Percentiles rank a stretch among this genome's conserved stretches.
These are phyloP conservation scores for Scaptomyza montana DNA, from an alignment of 1,140 invertebrate genomes.

Conservation along the genomic window DNA sequence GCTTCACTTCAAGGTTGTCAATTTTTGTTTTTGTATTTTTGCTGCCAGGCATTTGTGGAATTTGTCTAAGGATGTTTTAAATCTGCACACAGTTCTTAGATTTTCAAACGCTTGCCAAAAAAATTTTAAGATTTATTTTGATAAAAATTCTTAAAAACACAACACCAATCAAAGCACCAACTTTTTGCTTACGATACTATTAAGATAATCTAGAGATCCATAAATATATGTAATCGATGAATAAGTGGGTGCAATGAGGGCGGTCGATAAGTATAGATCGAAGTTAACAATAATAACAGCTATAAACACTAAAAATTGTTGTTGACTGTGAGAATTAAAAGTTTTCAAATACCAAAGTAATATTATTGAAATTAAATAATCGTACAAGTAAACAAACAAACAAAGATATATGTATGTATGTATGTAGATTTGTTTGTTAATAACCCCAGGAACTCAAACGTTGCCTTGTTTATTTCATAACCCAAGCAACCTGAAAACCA, in stretches of 20 bases:
- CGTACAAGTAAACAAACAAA: neutral
- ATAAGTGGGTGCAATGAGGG: no score
- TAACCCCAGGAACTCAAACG: conserved; percentile 46
- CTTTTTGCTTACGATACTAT: no score
- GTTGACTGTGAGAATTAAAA: no score
- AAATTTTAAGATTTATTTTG: neutral
- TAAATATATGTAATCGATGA: no score
- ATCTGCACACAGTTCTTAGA: neutral
- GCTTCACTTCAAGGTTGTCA: conserved; percentile 34
- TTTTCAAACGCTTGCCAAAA: neutral
- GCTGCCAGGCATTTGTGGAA: conserved; percentile 14
- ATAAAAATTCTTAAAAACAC: neutral
- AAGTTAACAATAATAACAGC: no score
- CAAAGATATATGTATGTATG: no score
- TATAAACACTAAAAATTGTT: no score
- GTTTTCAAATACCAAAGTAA: no score
- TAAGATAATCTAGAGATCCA: no score
- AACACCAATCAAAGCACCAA: neutral
- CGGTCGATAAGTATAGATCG: no score
- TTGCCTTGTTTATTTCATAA: conserved; percentile 10
- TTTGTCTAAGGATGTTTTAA: neutral
- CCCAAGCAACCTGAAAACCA: conserved; percentile 34
- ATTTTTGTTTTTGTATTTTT: conserved; percentile 7
- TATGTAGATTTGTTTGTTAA: neutral
- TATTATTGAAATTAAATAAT: no score